Percentiles rank a stretch among this genome's conserved stretches.
Conservation (phyloP, 2,113 vertebrate genomes). For the Boleophthalmus pectinirostris region DNA sequence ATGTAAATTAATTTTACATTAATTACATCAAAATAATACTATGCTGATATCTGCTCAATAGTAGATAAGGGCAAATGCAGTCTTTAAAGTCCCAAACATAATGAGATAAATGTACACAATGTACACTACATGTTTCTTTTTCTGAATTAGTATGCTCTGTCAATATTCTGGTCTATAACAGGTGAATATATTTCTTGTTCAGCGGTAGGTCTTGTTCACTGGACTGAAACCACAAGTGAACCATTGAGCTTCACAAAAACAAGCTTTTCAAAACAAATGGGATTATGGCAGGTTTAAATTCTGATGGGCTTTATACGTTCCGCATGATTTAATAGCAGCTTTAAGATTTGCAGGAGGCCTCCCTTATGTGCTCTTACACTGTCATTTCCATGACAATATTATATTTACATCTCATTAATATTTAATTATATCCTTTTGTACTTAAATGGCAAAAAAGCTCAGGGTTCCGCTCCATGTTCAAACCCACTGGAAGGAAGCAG, state of each 20-base stretch:
- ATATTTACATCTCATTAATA: conserved; percentile 65
- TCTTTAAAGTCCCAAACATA: too few species aligned
- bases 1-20: not conserved
- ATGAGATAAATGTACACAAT: not conserved
- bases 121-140: not conserved
- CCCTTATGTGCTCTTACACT: conserved; percentile 37
- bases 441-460: conserved; percentile 40
- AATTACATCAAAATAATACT: not conserved
- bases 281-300: conserved; percentile 62
- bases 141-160: not conserved
- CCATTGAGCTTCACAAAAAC: conserved; percentile 53
- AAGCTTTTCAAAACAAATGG: conserved; percentile 65
- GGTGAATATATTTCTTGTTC: conserved; percentile 3
- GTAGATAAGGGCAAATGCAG: too few species aligned
- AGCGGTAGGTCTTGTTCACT: conserved; percentile 31
- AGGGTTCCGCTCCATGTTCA: conserved; percentile 34
- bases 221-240: conserved; percentile 29
- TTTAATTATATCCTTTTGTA: conserved; percentile 41
- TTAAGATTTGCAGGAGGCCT: conserved; percentile 50
- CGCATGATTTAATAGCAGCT: conserved; percentile 56
- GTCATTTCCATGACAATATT: conserved; percentile 56
- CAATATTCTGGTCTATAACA: not conserved
- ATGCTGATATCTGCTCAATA: too few species aligned
- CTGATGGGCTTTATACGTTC: conserved; percentile 56
- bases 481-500: conserved; percentile 44